Conservation (phyloP, 2,888 invertebrate species). For the Beris morrisii region DNA sequence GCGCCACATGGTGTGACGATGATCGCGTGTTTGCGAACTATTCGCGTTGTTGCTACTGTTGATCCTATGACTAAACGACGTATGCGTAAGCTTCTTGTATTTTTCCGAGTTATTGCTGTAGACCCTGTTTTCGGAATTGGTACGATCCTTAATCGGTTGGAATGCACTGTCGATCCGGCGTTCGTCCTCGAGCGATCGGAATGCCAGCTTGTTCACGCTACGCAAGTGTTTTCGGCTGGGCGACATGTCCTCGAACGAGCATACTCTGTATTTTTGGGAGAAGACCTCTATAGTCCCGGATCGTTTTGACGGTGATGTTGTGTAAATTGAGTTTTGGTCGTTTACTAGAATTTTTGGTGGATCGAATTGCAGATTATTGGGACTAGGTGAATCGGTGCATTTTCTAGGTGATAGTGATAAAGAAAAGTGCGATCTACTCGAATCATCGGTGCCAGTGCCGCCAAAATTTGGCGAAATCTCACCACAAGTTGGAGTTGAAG, state of each 20-base stretch:
- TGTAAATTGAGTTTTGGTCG: conserved; percentile 56
- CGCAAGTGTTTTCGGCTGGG: conserved; percentile 49
- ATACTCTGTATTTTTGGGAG: conserved; percentile 56
- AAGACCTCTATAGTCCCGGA: conserved; percentile 56
- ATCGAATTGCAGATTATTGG: conserved; percentile 50
- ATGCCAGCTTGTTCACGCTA: conserved; percentile 53
- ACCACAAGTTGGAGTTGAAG: conserved; percentile 48
- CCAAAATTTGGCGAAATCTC: conserved; percentile 53
- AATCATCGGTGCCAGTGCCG: conserved; percentile 40
- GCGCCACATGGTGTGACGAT: conserved; percentile 53
- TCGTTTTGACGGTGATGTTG: conserved; percentile 56
- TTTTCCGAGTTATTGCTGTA: conserved; percentile 52
- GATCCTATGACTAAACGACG: conserved; percentile 49
- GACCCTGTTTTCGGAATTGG: conserved; percentile 54
- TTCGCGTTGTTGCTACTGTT: conserved; percentile 19
- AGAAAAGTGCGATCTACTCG: conserved; percentile 44
- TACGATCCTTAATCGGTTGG: conserved; percentile 53
- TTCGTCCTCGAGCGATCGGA: conserved; percentile 56
- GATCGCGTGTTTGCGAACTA: conserved; percentile 34
- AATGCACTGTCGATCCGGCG: conserved; percentile 56
- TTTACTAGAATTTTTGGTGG: conserved; percentile 56
- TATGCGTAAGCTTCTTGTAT: conserved; percentile 55
- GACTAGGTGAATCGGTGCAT: conserved; percentile 47
- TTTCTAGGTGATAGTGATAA: conserved; percentile 53
- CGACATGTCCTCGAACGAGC: conserved; percentile 57